phyloP scores from a whole-genome alignment of 35 echinoderm and acorn worm genomes.

The Lytechinus variegatus region DNA sequence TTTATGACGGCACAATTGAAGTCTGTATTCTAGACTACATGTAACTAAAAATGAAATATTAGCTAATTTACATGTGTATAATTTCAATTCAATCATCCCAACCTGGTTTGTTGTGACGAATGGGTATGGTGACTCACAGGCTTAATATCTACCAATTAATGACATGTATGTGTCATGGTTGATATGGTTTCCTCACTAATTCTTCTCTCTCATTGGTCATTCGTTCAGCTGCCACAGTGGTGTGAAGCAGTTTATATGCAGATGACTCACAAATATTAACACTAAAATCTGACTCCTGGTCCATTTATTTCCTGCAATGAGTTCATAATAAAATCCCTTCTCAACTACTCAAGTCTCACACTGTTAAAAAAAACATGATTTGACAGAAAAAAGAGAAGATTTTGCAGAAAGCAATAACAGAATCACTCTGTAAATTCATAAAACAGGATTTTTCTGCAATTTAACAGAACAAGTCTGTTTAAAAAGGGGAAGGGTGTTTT shows the following conservation, averaged over 20 bases:
- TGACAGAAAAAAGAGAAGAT: no score
- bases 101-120: neutral
- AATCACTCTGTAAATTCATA: no score
- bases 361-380: no score
- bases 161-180: neutral
- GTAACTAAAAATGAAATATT: neutral
- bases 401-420: no score
- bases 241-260: neutral
- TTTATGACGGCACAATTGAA: neutral
- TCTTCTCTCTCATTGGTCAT: neutral
- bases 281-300: neutral
- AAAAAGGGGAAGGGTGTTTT: no score
- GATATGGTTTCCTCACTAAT: neutral
- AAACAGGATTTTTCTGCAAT: no score
- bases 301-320: neutral
- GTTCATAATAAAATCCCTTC: no score
- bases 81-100: conserved; percentile 13
- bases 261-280: neutral
- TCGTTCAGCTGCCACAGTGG: neutral
- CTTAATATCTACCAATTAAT: neutral
- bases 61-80: conserved; percentile 6
- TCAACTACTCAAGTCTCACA: no score
- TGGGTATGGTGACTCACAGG: neutral
- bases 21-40: neutral
- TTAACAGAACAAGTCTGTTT: no score